Evolutionary conservation across 2,888 invertebrate genomes (phyloP), one percentile per base, ranked within the genome.

Genomic region (Eupithecia subumbrata): DNA sequence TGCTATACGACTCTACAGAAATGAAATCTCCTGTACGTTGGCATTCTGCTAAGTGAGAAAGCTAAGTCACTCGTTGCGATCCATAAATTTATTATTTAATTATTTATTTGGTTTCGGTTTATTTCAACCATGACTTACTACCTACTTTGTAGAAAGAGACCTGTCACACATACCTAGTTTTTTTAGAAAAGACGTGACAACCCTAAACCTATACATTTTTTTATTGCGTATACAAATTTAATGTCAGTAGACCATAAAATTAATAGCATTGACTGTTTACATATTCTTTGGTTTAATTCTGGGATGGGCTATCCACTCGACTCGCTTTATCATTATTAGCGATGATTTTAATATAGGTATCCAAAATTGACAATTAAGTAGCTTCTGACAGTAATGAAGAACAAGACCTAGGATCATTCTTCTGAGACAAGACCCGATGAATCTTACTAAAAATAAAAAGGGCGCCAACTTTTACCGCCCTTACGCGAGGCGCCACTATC

Each of bases 201-300:
- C 77, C 77, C 74, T 76, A 71, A 18, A 5, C 1, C 56, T 63
- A 64, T 18, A 75, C 48, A 72, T 74, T 73, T 75, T 69, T 63
- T 74, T 66, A 70, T 74, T 76, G 67, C 72, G 69, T 72, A 72
- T 70, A 74, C 74, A 72, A 72, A n/a, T n/a, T n/a, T n/a, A n/a
- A 72, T 77, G 74, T 70, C 74, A 77, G 74, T 70, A 74, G 72
- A 77, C 77, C 77, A 71, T 74, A 70, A 74, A 76, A 77, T 72
- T 74, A 76, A 71, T 37, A 68, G 68, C 68, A 68, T 68, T 25
- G 22, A 60, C 68, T 68, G 68, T 68, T 68, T 68, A 68, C 68
- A 68, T 45, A 68, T 68, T 67, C 66, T 40, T 67, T 68, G 14
- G 8, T 68, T 45, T 45, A 25, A 43, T 67, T 40, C n/a, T 67